Base-by-base conservation (phyloP, 2,797 vertebrate species). In the Sebastes taczanowskii region DNA sequence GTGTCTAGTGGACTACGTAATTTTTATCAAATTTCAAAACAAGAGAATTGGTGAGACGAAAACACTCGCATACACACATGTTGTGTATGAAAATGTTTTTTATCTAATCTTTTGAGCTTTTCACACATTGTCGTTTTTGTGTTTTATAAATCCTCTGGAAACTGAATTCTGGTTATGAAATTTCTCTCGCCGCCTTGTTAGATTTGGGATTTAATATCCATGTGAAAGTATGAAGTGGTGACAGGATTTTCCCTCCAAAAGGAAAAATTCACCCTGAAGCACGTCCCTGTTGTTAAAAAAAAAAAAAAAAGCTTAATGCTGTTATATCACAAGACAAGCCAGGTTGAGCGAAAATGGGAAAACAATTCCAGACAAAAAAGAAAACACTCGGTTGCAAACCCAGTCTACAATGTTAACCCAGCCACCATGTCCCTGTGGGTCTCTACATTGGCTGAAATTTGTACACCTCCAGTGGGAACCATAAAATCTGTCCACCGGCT, bases 21-120 rank as follows among this genome's bases (percentile, higher is more conserved):
- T 56, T 72, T 72, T 71, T 42, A 62, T 65, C 61, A n/a, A 67
- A 82, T 82, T 78, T 80, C 72, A 83, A 82, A 89, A 82, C 64
- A 91, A 80, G 9, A 49, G 38, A 86, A 88, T 71, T 52, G 29
- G 69, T 67, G 35, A 59, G 66, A 82, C 35, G 27, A 79, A 88
- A 90, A 83, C 74, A 69, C 34, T 49, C 2, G 14, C 35, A 49
- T 20, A 46, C 58, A 71, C 64, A 82, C 35, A 62, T 78, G 74
- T 64, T 74, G 59, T 59, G 5, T 66, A 53, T 80, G 11, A 73
- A 80, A 83, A 60, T 7, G 2, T 32, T 82, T 76, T 68, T 76
- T 49, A 35, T 79, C 20, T 20, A 52, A 81, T 16, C 38, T 55
- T 78, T 34, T 70, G n/a, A 70, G 65, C 23, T 69, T 75, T 78